Evolutionary conservation across 2,888 invertebrate species (phyloP).

Genomic region (Lasioglossum zephyrum): DNA sequence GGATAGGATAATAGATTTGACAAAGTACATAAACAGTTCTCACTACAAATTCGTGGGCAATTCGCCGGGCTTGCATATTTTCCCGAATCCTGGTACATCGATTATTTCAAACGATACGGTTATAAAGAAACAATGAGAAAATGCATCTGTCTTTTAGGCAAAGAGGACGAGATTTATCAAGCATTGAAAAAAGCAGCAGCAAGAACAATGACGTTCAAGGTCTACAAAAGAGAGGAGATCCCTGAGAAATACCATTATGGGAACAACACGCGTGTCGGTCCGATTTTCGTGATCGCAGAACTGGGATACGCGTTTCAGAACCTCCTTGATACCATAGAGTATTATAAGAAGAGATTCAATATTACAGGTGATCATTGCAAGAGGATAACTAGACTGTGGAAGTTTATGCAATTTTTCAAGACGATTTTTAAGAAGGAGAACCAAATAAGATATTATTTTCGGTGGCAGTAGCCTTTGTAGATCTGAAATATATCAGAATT

Average conservation of each 20-base stretch:
- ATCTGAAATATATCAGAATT: no score
- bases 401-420: no score
- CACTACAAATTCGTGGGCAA: constrained; percentile 85
- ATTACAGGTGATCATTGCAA: constrained; percentile 83
- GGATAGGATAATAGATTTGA: constrained; percentile 86
- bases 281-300: constrained; percentile 88
- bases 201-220: constrained; percentile 85
- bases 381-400: no score
- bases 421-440: no score
- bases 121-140: neutral
- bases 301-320: constrained; percentile 87
- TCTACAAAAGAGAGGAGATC: constrained; percentile 87
- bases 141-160: constrained; percentile 79
- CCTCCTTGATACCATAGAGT: constrained; percentile 82
- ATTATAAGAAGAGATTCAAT: constrained; percentile 84
- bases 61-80: constrained; percentile 87
- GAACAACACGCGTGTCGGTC: constrained; percentile 87
- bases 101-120: neutral
- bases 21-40: constrained; percentile 84
- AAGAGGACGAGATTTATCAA: constrained; percentile 85
- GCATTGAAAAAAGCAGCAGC: constrained; percentile 84
- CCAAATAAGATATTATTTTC: no score
- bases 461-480: no score
- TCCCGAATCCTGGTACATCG: constrained; percentile 86
- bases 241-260: constrained; percentile 88